Percentiles rank a stretch among this genome's conserved stretches.
phyloP scores from a whole-genome alignment of 2,113 vertebrate genomes.

The Rousettus leschenaultii region DNA sequence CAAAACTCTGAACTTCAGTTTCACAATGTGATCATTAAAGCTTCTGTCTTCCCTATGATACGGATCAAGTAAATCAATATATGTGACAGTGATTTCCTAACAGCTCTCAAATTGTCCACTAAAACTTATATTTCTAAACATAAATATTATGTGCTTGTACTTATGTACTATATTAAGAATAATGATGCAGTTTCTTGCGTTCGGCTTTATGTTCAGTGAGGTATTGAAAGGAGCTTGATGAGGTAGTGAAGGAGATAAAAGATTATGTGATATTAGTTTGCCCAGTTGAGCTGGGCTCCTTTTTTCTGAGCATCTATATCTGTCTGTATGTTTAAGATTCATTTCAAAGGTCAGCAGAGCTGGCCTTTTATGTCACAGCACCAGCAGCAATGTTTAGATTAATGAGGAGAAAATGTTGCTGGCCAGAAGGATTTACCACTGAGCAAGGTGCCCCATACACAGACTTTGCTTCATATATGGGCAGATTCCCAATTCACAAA shows the following conservation, averaged over 20 bases:
- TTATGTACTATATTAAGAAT: not conserved
- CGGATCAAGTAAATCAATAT: not conserved
- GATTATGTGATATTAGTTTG: not conserved
- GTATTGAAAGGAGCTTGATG: not conserved
- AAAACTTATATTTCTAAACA: not conserved
- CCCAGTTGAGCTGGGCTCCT: not conserved
- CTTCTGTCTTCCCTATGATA: not conserved
- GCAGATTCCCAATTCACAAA: not conserved
- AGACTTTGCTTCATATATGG: not conserved
- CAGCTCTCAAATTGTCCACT: not conserved
- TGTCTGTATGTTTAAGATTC: not conserved
- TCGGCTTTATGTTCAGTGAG: not conserved
- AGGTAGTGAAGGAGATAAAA: not conserved
- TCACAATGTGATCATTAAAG: not conserved
- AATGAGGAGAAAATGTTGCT: not conserved
- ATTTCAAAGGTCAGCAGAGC: not conserved
- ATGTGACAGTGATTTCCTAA: not conserved
- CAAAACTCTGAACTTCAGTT: not conserved
- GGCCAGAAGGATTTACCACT: not conserved
- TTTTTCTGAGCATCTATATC: not conserved
- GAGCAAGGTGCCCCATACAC: not conserved
- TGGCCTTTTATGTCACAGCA: constrained; percentile 18
- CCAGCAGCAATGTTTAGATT: not conserved
- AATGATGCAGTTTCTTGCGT: not conserved
- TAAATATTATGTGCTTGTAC: not conserved